These are phyloP conservation scores for Varecia variegata DNA, from an alignment of 2,797 vertebrate genomes.

Conservation along the genomic window DNA sequence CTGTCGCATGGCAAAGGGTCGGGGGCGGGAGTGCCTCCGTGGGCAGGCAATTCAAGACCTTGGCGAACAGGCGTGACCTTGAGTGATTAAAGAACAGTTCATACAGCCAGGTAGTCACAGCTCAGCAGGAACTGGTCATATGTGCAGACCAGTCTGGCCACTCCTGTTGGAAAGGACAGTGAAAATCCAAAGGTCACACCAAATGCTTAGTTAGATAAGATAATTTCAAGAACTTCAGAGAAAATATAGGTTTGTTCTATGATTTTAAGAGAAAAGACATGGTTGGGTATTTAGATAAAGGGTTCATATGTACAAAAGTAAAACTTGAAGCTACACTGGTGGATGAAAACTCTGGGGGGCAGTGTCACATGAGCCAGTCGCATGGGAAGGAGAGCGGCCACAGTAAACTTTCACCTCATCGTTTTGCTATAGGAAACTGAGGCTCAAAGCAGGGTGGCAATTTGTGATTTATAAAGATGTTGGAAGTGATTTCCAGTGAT, in stretches of 20 bases:
- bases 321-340: not conserved
- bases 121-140: not conserved
- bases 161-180: not conserved
- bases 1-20: not conserved
- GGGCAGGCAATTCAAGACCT: not conserved
- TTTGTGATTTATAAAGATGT: slow-evolving; percentile 53
- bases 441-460: not conserved
- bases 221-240: not conserved
- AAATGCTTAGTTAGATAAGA: not conserved
- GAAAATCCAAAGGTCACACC: not conserved
- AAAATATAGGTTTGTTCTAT: not conserved
- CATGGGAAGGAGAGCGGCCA: not conserved
- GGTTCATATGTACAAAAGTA: not conserved
- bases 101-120: not conserved
- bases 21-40: not conserved
- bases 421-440: not conserved
- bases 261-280: not conserved
- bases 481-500: slow-evolving; percentile 38
- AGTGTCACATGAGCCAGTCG: not conserved
- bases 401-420: not conserved
- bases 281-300: not conserved
- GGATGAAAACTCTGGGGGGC: not conserved
- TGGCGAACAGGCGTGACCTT: not conserved
- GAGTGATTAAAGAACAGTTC: not conserved
- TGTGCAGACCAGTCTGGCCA: not conserved